Base-by-base conservation (phyloP, 1,140 invertebrate species). In the Delia radicum region DNA sequence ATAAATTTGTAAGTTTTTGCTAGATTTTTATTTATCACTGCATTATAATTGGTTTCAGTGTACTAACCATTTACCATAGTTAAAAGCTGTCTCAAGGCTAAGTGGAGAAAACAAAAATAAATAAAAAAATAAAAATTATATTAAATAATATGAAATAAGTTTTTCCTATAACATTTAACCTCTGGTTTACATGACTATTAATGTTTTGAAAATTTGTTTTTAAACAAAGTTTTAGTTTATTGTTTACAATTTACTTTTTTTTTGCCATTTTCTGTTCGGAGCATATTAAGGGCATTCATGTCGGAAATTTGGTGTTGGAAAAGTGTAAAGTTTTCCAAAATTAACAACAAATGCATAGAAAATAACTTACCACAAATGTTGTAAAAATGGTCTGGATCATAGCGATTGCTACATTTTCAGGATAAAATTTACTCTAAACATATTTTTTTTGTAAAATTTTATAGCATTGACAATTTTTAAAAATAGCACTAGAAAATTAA, bases 141-240 rank as follows among this genome's bases (percentile, higher is more conserved):
- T 15, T 48, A 42, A 42, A 42, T 42, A 42, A 10, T 42, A 42
- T n/a, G n/a, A 33, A 37, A 37, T 10, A 55, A 7, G 18, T 55
- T 55, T 55, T 55, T 7, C n/a, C 46, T 69, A 21, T 33, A 69
- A 69, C 65, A 69, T 69, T 69, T 69, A 69, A 69, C 65, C 65
- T 69, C 65, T 69, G 65, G 29, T 69, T 69, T 69, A 21, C 29
- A 31, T 18, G 31, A 69, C 29, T 33, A 69, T 33, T 55, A 55
- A 69, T 67, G 27, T 67, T 67, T 18, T 31, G 7, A 21, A 18
- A 21, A 33, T 15, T 37, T 69, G 65, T 21, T 33, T 29, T 33
- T 37, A 69, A 69, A 69, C 31, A 69, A 69, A 69, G 31, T 69
- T 55, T 55, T 55, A 18, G 48, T 55, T 55, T 55, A 55, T 55